Evolutionary conservation across 2,888 invertebrate species (phyloP), one percentile per base, ranked within the genome.

Genomic region (Metopia argyrocephala): DNA sequence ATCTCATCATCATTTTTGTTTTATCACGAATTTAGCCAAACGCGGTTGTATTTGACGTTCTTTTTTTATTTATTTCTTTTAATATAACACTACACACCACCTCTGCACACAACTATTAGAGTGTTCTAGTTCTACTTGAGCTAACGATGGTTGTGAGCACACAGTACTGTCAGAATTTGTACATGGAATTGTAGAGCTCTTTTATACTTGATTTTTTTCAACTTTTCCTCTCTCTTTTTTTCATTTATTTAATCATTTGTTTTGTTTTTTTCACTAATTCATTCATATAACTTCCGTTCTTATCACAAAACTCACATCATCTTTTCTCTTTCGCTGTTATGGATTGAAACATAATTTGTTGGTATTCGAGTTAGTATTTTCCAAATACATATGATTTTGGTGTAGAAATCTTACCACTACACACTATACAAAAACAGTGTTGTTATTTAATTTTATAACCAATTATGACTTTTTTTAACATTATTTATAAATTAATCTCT

Each of bases 131-230:
- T 20, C 54, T 46, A 57, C 68, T 76, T 56, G 25, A n/a, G n/a
- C 59, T 69, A 76, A 64, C 52, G 59, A 52, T 45, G 59, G n/a
- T 54, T 64, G 66, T 70, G 74, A 69, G 59, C 78, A 74, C 65
- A 45, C 54, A 76, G 23, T 61, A 74, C 84, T 86, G 82, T 79
- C 64, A 75, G 73, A 76, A 81, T 75, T 71, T 79, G 52, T 54
- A 7, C 54, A 64, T 50, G 54, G 57, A 48, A 38, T 64, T 73
- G 38, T 54, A 56, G 65, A 66, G 68, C 73, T 73, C 75, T 80
- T 78, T 75, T 78, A 78, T 76, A 74, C 68, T 45, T 56, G 27
- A 61, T 56, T 64, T 66, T 74, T 75, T 57, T 25, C 23, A 28
- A 31, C 31, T 48, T 48, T 61, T 23, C n/a, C 15, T 59, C 23